Evolutionary conservation across 2,113 vertebrate species (phyloP), one percentile per base, ranked within the genome.

Genomic region (Paramormyrops kingsleyae): DNA sequence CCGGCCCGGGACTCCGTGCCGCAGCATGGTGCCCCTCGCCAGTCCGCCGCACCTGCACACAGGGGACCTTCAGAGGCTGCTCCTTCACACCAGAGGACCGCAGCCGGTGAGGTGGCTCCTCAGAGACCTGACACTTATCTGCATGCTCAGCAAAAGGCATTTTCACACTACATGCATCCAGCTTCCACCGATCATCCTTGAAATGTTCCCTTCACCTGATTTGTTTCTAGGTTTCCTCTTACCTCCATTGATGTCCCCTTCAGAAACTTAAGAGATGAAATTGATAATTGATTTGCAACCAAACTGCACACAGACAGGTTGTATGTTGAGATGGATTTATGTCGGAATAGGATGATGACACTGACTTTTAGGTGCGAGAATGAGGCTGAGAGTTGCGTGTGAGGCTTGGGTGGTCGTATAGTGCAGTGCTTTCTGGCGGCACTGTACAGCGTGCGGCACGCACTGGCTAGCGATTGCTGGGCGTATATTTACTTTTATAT

Each of bases 21-120:
- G 88, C 92, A 92, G 92, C 93, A 94, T 96, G 92, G 90, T 95
- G 91, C 88, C 89, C 62, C 87, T 93, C 87, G 89, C 89, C 92
- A 91, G 91, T 90, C 93, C 92, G 89, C 90, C 83, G 56, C 89
- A 91, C 91, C 92, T 94, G 91, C 52, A 91, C 42, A 91, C 35
- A 92, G 24, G 90, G 3, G 50, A 80, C 24, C 91, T 13, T n/a
- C 77, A 31, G 31, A 35, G 70, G 52, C 10, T 7, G 50, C 21
- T n/a, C 4, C 83, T 47, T 46, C 10, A 46, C 19, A n/a, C 3
- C 19, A 10, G 42, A 46, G 35, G 15, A 77, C 15, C 9, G 3
- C 50, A 59, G 52, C 42, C 21, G 1, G 9, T 84, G 39, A 84
- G 44, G 21, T n/a, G 83, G 44, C 4, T 47, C 39, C 50, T 42